Evolutionary conservation across 1,140 invertebrate genomes (phyloP).

Genomic region (Sweltsa coloradensis): DNA sequence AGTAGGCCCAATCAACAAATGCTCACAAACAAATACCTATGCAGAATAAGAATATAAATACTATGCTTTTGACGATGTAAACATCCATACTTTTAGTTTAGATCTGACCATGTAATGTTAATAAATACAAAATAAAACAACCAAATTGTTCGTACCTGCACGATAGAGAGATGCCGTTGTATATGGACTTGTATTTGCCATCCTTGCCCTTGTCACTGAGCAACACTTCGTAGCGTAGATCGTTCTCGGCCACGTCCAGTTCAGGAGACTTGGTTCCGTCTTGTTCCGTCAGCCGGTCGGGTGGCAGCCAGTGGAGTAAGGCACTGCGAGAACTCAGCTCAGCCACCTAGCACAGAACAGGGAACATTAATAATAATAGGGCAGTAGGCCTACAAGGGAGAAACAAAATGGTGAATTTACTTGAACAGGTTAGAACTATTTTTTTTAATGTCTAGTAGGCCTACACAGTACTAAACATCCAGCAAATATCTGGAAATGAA

Average conservation of each 20-base stretch:
- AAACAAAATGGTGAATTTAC: constrained; percentile 1
- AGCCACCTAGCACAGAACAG: constrained; percentile 46
- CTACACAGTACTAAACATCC: too few species aligned
- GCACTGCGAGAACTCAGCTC: constrained; percentile 66
- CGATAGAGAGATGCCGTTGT: constrained; percentile 52
- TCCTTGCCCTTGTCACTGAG: constrained; percentile 64
- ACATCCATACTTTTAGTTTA: too few species aligned
- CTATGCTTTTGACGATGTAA: too few species aligned
- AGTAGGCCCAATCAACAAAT: too few species aligned
- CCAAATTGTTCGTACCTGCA: constrained; percentile 36
- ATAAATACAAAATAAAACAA: too few species aligned
- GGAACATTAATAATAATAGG: background rate
- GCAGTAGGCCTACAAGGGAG: constrained; percentile 10
- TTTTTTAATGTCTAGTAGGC: too few species aligned
- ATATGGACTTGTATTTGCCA: constrained; percentile 66
- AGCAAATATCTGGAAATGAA: too few species aligned
- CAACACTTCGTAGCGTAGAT: constrained; percentile 63
- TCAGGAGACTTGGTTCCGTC: constrained; percentile 27
- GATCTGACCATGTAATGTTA: too few species aligned
- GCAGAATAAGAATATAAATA: too few species aligned
- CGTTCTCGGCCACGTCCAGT: constrained; percentile 35
- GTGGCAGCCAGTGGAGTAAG: constrained; percentile 62
- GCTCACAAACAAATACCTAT: too few species aligned
- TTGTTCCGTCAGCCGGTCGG: constrained; percentile 41
- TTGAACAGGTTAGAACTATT: background rate